Evolutionary conservation across 2,113 vertebrate species (phyloP), one percentile per base, ranked within the genome.

Genomic region (Ornithorhynchus anatinus): DNA sequence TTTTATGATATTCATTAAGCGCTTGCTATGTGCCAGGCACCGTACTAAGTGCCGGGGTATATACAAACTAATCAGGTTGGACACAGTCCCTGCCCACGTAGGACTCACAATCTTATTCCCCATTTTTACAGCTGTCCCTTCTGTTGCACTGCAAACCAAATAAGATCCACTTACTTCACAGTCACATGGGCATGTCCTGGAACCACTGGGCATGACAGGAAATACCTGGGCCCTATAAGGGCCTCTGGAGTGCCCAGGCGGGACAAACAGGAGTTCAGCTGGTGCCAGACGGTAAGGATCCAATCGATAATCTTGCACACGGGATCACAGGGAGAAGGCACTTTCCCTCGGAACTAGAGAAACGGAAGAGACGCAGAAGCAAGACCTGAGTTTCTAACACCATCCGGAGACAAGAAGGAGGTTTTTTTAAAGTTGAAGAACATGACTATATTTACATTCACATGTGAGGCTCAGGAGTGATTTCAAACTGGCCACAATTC

Each of bases 211-310:
- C 97, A 99, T 67, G 95, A 94, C 79, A 98, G 92, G 88, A 99
- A 99, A 80, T 93, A 92, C 54, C 95, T 90, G 3, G 97, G 96
- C 15, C 97, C 97, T 52, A 98, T 90, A 35, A 98, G 81, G 38
- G 95, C 96, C 85, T 99, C 96, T 0, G 95, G 92, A 7, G 95
- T 96, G 29, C 97, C 96, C 32, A 98, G 88, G 15, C 92, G 94
- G 20, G 96, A 93, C 60, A 99, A 92, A 70, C 96, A 99, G 48
- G 94, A 94, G 69, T 98, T 98, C 67, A 99, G 95, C 86, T 96
- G 97, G 61, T 93, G 93, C 97, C 97, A 99, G 13, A 97, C 96
- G 1, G 91, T 90, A 50, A 92, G 92, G 53, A 95, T 93, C 97
- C 97, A 98, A 81, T 90, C 78, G 43, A 96, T 89, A 0, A 84